A percentile compares a stretch with the other conserved stretches of the same genome.
Conservation (phyloP, 2,888 invertebrate species). For the Himalopsyche japonica region DNA sequence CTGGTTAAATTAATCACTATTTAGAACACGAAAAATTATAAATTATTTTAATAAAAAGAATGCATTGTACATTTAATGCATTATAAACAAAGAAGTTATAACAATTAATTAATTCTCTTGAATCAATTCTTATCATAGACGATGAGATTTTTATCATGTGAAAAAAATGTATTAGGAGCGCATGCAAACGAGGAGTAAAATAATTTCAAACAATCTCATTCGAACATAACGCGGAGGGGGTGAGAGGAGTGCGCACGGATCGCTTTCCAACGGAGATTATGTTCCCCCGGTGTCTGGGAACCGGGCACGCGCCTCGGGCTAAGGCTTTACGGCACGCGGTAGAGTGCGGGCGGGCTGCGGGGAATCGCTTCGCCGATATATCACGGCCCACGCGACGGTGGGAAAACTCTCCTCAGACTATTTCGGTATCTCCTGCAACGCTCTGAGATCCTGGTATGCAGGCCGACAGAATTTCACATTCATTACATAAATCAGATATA, state of each 20-base stretch:
- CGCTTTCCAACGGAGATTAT: conserved; percentile 30
- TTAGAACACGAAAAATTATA: too few relatives aligned
- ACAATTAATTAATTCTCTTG: background rate
- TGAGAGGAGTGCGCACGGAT: conserved; percentile 46
- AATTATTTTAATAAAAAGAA: too few relatives aligned
- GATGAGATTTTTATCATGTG: too few relatives aligned
- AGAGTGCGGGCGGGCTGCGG: background rate
- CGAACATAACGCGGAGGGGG: conserved; percentile 38
- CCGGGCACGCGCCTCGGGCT: conserved; percentile 36
- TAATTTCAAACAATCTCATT: conserved; percentile 1
- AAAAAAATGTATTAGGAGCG: background rate
- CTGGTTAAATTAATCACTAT: too few relatives aligned
- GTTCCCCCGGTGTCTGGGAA: conserved; percentile 38
- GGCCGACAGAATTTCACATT: background rate
- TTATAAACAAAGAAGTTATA: background rate
- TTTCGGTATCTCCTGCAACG: conserved; percentile 17
- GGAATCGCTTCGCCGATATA: conserved; percentile 51
- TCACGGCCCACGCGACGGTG: conserved; percentile 50
- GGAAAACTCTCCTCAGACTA: conserved; percentile 42
- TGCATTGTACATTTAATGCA: background rate
- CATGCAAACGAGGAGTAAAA: background rate
- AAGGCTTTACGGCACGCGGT: background rate
- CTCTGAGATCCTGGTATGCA: conserved; percentile 18
- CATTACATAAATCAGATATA: background rate
- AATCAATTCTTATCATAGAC: background rate